Evolutionary conservation across 2,797 vertebrate species (phyloP).

Genomic region (Bufotes viridis): DNA sequence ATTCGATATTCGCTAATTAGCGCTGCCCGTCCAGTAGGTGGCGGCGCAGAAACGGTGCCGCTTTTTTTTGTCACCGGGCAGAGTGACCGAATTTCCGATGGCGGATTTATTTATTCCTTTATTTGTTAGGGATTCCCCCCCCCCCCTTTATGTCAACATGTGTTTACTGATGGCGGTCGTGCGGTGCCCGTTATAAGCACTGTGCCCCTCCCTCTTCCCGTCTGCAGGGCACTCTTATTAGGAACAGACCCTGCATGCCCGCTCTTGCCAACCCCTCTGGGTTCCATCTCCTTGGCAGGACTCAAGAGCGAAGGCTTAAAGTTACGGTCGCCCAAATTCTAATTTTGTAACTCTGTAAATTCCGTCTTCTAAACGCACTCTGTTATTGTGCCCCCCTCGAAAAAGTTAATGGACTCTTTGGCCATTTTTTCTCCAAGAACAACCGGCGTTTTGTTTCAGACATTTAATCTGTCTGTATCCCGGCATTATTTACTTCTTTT

Average conservation of each 20-base stretch:
- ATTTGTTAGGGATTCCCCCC: slow-evolving; percentile 14
- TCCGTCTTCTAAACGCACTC: slow-evolving; percentile 56
- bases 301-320: slow-evolving; percentile 68
- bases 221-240: slow-evolving; percentile 39
- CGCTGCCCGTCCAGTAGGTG: not conserved
- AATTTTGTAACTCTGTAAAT: slow-evolving; percentile 70
- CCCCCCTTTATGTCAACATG: too few relatives aligned
- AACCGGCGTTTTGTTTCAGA: slow-evolving; percentile 63
- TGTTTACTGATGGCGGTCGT: slow-evolving; percentile 55
- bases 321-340: slow-evolving; percentile 67
- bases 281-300: slow-evolving; percentile 69
- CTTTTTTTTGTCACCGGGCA: slow-evolving; percentile 19
- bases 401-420: slow-evolving; percentile 32
- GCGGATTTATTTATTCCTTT: slow-evolving; percentile 19
- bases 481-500: slow-evolving; percentile 61
- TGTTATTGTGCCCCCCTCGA: not conserved
- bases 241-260: slow-evolving; percentile 54
- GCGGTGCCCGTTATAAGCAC: slow-evolving; percentile 20
- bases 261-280: slow-evolving; percentile 70
- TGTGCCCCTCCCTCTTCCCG: not conserved
- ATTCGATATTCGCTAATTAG: not conserved
- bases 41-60: not conserved
- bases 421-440: slow-evolving; percentile 49
- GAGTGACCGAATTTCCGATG: not conserved
- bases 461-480: slow-evolving; percentile 64